phyloP scores from a whole-genome alignment of 2,113 vertebrate species.

The Zosterops hypoxanthus region DNA sequence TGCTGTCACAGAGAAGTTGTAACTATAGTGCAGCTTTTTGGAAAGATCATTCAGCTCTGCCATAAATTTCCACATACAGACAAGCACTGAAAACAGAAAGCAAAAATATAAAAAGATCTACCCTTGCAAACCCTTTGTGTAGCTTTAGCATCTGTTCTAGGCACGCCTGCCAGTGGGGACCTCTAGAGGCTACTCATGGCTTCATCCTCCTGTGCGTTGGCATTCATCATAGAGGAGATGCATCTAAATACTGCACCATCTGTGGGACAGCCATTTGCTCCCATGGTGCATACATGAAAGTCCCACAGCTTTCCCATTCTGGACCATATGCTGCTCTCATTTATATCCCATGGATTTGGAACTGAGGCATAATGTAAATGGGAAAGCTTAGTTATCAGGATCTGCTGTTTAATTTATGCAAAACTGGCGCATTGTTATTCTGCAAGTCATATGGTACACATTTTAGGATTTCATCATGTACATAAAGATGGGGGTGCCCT shows the following conservation, averaged over 20 bases:
- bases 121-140: conserved; percentile 5
- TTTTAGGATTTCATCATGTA: conserved; percentile 10
- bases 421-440: conserved; percentile 7
- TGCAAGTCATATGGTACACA: conserved; percentile 5
- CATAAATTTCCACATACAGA: neutral
- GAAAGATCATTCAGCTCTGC: neutral
- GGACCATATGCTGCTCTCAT: conserved; percentile 61
- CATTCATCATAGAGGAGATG: conserved; percentile 21
- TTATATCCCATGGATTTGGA: conserved; percentile 62
- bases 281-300: conserved; percentile 52
- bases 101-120: neutral
- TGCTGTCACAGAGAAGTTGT: neutral
- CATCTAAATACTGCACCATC: conserved; percentile 32
- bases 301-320: conserved; percentile 59
- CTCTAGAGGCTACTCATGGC: conserved; percentile 33
- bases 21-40: neutral
- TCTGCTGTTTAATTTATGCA: conserved; percentile 49
- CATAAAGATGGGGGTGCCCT: neutral
- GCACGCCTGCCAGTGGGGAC: conserved; percentile 13
- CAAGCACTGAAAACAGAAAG: neutral
- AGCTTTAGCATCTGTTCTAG: neutral
- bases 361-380: conserved; percentile 44
- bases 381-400: conserved; percentile 6
- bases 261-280: conserved; percentile 64
- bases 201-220: neutral